Percentiles rank a stretch among this genome's conserved stretches.
phyloP scores from a whole-genome alignment of 2,797 vertebrate species.

The Gorsachius magnificus region DNA sequence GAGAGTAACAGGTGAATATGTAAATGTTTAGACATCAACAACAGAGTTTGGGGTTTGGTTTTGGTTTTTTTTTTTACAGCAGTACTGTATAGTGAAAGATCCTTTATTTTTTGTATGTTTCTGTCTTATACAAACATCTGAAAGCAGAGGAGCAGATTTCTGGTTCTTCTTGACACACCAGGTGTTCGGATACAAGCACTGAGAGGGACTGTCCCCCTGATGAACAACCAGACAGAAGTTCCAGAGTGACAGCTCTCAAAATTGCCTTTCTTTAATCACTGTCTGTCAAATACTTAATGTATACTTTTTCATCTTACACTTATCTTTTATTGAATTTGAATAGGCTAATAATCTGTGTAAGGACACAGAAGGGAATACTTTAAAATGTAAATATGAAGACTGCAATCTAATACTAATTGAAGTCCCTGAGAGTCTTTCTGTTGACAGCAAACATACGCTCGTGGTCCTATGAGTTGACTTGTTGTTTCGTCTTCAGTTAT shows the following conservation, averaged over 20 bases:
- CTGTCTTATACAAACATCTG: not conserved
- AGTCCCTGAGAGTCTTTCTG: not conserved
- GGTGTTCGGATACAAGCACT: not conserved
- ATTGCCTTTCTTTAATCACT: not conserved
- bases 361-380: slow-evolving; percentile 8
- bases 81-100: not conserved
- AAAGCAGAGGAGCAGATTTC: not conserved
- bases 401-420: not conserved
- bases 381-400: slow-evolving; percentile 39
- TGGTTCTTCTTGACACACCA: not conserved
- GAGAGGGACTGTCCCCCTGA: not conserved
- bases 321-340: not conserved
- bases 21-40: not conserved
- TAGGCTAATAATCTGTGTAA: slow-evolving; percentile 1
- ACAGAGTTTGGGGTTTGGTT: not conserved
- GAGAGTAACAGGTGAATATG: slow-evolving; percentile 1
- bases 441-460: not conserved
- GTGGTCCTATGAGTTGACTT: not conserved
- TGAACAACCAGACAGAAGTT: not conserved
- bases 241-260: not conserved
- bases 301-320: not conserved
- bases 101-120: not conserved
- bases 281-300: not conserved
- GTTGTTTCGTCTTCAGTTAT: not conserved
- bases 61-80: not conserved